Evolutionary conservation across 2,888 invertebrate species (phyloP).

Genomic region (Pherbina coryleti): DNA sequence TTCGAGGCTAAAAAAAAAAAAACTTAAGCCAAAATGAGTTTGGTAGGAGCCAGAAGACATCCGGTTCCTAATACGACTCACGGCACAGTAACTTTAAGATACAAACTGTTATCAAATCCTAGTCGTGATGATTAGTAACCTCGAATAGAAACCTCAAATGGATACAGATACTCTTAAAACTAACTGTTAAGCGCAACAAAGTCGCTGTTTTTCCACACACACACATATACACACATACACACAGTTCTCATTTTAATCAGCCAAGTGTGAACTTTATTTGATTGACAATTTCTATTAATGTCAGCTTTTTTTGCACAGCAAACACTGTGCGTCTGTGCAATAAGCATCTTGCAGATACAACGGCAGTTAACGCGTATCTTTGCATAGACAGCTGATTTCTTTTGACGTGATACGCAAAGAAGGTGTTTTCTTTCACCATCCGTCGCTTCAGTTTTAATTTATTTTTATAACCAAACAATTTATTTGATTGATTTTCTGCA

Average conservation of each 20-base stretch:
- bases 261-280: conserved; percentile 20
- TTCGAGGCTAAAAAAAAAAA: too few species aligned
- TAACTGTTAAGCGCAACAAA: not conserved
- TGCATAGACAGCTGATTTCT: not conserved
- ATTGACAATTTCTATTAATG: conserved; percentile 31
- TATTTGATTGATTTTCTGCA: conserved; percentile 27
- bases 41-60: too few species aligned
- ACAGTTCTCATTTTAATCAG: not conserved
- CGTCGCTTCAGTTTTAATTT: not conserved
- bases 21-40: too few species aligned
- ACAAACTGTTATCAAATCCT: too few species aligned
- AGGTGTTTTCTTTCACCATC: not conserved
- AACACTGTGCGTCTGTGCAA: not conserved
- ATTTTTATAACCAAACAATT: not conserved
- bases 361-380: not conserved
- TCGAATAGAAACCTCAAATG: too few species aligned
- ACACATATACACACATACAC: not conserved
- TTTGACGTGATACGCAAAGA: not conserved
- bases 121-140: too few species aligned
- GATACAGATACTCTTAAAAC: not conserved
- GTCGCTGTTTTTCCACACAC: not conserved
- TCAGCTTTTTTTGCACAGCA: conserved; percentile 1
- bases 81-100: too few species aligned
- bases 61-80: too few species aligned
- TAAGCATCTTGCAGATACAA: conserved; percentile 1